These are phyloP conservation scores for Sylvilagus floridanus DNA, from an alignment of 2,797 vertebrate genomes.

Conservation along the genomic window DNA sequence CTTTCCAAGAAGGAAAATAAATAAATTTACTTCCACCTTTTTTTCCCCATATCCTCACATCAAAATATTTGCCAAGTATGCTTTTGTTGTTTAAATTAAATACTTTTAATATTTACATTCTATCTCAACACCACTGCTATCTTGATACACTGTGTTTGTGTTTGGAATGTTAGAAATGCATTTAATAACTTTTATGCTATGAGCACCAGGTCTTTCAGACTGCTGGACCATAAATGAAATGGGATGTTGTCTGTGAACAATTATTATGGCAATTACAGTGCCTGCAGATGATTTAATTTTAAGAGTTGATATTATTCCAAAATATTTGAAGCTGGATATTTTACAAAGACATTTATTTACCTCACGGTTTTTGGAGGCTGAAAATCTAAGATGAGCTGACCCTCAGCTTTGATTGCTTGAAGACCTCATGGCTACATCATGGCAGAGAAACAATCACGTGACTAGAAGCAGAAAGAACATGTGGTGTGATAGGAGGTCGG, in stretches of 20 bases:
- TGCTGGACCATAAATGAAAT: background rate
- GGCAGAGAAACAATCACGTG: too few species aligned
- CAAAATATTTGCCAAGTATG: background rate
- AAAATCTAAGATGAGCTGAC: too few species aligned
- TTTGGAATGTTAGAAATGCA: too few species aligned
- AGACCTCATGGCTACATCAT: too few species aligned
- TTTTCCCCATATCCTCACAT: background rate
- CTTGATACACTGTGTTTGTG: background rate
- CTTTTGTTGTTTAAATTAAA: background rate
- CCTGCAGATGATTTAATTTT: background rate
- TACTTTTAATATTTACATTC: background rate
- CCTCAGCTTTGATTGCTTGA: too few species aligned
- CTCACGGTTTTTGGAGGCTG: too few species aligned
- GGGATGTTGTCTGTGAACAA: background rate
- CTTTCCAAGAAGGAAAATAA: background rate
- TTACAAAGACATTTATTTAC: too few species aligned
- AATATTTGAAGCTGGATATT: too few species aligned
- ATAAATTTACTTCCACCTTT: background rate
- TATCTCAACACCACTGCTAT: background rate
- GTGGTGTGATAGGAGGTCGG: too few species aligned
- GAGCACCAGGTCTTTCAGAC: background rate
- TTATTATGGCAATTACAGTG: background rate
- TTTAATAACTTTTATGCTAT: background rate
- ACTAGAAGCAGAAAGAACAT: too few species aligned
- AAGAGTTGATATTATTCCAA: background rate